A percentile compares a stretch with the other conserved stretches of the same genome.
phyloP scores from a whole-genome alignment of 2,888 invertebrate species.

The Ypsolopha sequella region DNA sequence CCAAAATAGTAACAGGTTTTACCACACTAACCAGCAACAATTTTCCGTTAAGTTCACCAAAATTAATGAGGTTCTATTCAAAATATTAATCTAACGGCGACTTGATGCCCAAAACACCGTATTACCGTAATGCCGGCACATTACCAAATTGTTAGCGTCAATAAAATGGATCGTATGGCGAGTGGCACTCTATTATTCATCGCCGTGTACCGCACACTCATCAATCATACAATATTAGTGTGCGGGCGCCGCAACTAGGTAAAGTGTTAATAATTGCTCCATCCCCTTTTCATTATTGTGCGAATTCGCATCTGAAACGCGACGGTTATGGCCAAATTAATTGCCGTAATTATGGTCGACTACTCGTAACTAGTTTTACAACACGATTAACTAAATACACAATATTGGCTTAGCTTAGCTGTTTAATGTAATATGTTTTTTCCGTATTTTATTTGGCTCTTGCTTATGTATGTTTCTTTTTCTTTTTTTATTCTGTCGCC shows the following conservation, averaged over 20 bases:
- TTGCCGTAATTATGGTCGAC: too few relatives aligned
- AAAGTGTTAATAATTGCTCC: conserved; percentile 61
- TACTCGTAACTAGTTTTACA: too few relatives aligned
- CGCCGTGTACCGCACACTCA: conserved; percentile 26
- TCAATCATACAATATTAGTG: conserved; percentile 43
- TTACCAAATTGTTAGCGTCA: conserved; percentile 2
- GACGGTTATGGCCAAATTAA: neutral
- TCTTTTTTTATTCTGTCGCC: too few relatives aligned
- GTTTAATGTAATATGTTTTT: too few relatives aligned
- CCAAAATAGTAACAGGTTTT: too few relatives aligned
- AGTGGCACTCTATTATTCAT: conserved; percentile 57
- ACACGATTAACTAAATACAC: too few relatives aligned
- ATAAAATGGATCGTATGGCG: conserved; percentile 36
- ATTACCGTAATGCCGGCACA: conserved; percentile 3
- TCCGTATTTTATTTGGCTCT: too few relatives aligned
- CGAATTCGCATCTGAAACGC: conserved; percentile 9
- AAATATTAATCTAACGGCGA: too few relatives aligned
- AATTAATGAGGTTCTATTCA: too few relatives aligned
- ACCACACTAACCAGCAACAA: neutral
- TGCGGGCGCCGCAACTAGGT: conserved; percentile 21
- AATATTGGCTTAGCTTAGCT: too few relatives aligned
- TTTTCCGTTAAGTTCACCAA: neutral
- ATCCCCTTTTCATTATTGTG: conserved; percentile 8
- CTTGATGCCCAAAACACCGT: neutral
- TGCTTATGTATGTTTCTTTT: too few relatives aligned